Conservation (phyloP, 1,140 invertebrate species). For the Nebria ingens region DNA sequence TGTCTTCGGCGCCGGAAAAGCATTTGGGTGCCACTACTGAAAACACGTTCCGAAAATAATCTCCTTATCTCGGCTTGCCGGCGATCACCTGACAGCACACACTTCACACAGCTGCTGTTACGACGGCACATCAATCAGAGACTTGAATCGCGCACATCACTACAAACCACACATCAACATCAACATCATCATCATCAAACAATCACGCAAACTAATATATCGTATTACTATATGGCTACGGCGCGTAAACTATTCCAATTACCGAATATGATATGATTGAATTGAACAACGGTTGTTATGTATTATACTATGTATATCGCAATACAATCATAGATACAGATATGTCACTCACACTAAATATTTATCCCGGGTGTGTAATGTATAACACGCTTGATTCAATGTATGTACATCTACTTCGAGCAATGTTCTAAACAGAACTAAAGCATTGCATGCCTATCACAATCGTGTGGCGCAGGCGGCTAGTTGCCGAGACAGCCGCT, state of each 20-base stretch:
- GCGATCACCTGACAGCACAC: neutral
- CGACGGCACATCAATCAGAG: neutral
- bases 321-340: too few relatives aligned
- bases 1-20: conserved; percentile 33
- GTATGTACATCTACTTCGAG: neutral
- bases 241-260: too few relatives aligned
- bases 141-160: neutral
- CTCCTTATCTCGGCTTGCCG: neutral
- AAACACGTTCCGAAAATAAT: conserved; percentile 1
- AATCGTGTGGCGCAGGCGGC: neutral
- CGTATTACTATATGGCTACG: too few relatives aligned
- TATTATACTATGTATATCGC: too few relatives aligned
- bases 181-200: neutral
- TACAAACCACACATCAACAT: neutral
- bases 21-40: conserved; percentile 46
- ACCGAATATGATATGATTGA: too few relatives aligned
- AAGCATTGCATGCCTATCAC: neutral
- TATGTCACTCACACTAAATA: too few relatives aligned
- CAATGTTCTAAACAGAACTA: neutral
- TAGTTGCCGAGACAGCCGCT: neutral
- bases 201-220: neutral
- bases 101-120: neutral
- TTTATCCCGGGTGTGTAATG: too few relatives aligned
- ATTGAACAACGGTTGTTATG: too few relatives aligned
- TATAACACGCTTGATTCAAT: too few relatives aligned